Percentiles rank a stretch among this genome's conserved stretches.
Evolutionary conservation across 2,888 invertebrate species (phyloP).

Genomic region (Drosophila meridiana): DNA sequence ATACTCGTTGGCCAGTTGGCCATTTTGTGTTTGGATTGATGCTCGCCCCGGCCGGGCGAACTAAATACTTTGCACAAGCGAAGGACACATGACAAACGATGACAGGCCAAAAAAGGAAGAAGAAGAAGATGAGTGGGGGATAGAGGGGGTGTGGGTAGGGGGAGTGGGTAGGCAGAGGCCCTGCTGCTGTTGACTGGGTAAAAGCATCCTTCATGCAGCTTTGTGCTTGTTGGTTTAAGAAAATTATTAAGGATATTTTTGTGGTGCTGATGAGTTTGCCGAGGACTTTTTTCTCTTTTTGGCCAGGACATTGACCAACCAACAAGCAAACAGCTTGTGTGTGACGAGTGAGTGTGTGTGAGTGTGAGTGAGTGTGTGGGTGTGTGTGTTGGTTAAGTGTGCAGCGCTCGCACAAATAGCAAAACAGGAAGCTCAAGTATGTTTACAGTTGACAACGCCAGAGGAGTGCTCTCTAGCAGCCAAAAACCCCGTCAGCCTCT

Average conservation of each 20-base stretch:
- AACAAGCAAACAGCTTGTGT: slow-evolving; percentile 53
- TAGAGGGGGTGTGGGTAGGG: background rate
- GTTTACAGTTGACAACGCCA: slow-evolving; percentile 81
- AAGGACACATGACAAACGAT: slow-evolving; percentile 72
- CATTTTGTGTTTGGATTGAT: slow-evolving; percentile 78
- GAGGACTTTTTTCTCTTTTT: slow-evolving; percentile 60
- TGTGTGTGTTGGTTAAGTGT: slow-evolving; percentile 53
- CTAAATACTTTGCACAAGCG: slow-evolving; percentile 80
- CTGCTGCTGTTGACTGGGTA: slow-evolving; percentile 68
- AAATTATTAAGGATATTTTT: slow-evolving; percentile 83
- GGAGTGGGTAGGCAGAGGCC: slow-evolving; percentile 17
- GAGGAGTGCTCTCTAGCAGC: slow-evolving; percentile 29
- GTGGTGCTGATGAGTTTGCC: slow-evolving; percentile 83
- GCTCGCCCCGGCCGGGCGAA: slow-evolving; percentile 72
- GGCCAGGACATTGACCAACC: slow-evolving; percentile 47
- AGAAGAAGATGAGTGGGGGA: slow-evolving; percentile 8
- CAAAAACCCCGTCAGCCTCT: slow-evolving; percentile 11
- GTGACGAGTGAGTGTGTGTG: slow-evolving; percentile 23
- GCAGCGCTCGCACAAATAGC: slow-evolving; percentile 70
- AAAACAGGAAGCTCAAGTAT: slow-evolving; percentile 78
- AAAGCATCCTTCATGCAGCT: slow-evolving; percentile 75
- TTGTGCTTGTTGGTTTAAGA: slow-evolving; percentile 82
- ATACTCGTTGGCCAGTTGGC: slow-evolving; percentile 75
- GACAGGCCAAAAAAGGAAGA: slow-evolving; percentile 59
- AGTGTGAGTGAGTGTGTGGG: slow-evolving; percentile 11